Conservation (phyloP, 2,113 vertebrate genomes). For the Saguinus midas region DNA sequence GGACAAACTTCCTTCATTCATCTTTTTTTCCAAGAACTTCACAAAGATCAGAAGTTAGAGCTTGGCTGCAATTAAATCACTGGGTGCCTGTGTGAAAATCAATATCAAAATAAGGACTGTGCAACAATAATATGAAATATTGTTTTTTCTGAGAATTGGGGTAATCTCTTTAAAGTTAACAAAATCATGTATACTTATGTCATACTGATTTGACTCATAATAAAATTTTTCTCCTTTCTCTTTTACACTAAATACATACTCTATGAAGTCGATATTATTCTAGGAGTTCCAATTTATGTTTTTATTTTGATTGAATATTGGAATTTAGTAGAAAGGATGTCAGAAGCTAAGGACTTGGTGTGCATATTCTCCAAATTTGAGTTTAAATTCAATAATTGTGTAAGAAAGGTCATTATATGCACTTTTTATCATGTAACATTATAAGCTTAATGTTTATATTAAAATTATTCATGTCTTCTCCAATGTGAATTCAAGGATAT, state of each 20-base stretch:
- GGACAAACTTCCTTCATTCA: not conserved
- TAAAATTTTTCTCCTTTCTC: not conserved
- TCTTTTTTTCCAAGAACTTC: not conserved
- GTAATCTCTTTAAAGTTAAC: constrained; percentile 31
- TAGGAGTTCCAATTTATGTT: not conserved
- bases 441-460: not conserved
- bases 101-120: constrained; percentile 23
- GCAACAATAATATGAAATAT: not conserved
- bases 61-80: constrained; percentile 33
- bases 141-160: constrained; percentile 41
- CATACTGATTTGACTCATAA: not conserved
- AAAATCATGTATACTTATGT: not conserved
- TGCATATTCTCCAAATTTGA: not conserved
- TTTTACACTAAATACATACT: not conserved
- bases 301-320: constrained; percentile 30
- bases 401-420: not conserved
- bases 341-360: not conserved
- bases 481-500: not conserved
- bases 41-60: not conserved
- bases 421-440: not conserved
- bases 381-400: not conserved
- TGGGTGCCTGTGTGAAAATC: not conserved
- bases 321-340: not conserved
- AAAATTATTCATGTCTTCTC: constrained; percentile 14
- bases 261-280: constrained; percentile 21